A percentile compares a stretch with the other conserved stretches of the same genome.
phyloP scores from a whole-genome alignment of 2,888 invertebrate species.

The Lapara coniferarum region DNA sequence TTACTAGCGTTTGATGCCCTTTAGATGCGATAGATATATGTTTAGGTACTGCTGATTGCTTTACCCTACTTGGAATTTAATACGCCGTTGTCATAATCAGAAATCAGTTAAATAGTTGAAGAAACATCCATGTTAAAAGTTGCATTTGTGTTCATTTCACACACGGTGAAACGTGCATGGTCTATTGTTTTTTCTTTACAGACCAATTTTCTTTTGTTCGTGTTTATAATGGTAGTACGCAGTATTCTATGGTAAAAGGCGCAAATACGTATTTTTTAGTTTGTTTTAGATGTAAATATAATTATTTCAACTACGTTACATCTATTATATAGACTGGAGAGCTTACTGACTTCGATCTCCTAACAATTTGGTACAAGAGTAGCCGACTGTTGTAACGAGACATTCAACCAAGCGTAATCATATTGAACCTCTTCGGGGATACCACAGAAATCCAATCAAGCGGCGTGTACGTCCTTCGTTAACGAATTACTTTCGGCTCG shows the following conservation, averaged over 20 bases:
- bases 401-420: conserved; percentile 40
- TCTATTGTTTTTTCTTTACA: no score
- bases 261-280: no score
- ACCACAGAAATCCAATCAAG: conserved; percentile 40
- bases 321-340: not conserved
- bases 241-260: no score
- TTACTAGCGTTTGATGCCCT: not conserved
- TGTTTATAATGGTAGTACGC: no score
- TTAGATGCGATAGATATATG: not conserved
- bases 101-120: no score
- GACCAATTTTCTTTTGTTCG: no score
- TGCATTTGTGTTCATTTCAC: no score
- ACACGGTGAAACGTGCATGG: no score
- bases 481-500: conserved; percentile 26
- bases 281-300: not conserved
- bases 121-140: no score
- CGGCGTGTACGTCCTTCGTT: conserved; percentile 36
- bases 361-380: not conserved
- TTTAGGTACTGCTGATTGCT: not conserved
- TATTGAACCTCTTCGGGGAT: conserved; percentile 43
- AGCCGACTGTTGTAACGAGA: conserved; percentile 39
- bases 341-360: not conserved
- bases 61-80: not conserved
- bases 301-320: not conserved
- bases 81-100: no score